Evolutionary conservation across 2,888 invertebrate species (phyloP).

Genomic region (Meteorus colon): DNA sequence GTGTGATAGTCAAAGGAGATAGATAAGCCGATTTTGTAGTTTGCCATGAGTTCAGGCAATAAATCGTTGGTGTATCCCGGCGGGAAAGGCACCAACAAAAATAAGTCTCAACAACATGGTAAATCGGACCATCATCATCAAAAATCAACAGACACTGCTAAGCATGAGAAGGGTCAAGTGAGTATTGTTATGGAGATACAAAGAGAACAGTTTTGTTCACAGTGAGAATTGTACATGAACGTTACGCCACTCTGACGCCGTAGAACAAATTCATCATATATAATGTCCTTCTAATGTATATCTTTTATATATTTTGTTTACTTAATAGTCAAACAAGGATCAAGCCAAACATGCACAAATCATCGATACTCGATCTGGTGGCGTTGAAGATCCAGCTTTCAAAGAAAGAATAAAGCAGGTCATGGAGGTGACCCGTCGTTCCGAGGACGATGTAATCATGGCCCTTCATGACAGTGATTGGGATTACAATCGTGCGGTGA

Average conservation of each 20-base stretch:
- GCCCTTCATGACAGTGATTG: conserved; percentile 95
- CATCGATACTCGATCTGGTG: conserved; percentile 81
- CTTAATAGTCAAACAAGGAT: conserved; percentile 83
- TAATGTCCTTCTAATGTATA: neutral
- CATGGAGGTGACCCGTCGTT: conserved; percentile 92
- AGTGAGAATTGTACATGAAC: neutral
- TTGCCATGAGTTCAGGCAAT: conserved; percentile 71
- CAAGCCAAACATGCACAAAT: conserved; percentile 90
- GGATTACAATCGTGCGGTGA: conserved; percentile 88
- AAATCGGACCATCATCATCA: conserved; percentile 70
- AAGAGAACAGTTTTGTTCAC: neutral
- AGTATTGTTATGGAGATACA: conserved; percentile 22
- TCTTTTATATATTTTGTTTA: conserved; percentile 51
- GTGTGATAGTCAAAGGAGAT: conserved; percentile 75
- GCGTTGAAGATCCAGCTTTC: conserved; percentile 78
- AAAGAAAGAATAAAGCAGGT: conserved; percentile 85
- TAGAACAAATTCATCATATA: neutral
- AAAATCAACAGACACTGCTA: conserved; percentile 68
- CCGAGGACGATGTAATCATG: conserved; percentile 92
- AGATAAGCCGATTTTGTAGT: conserved; percentile 53
- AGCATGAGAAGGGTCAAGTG: conserved; percentile 70
- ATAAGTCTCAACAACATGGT: conserved; percentile 68
- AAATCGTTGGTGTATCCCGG: conserved; percentile 70
- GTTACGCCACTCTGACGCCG: neutral
- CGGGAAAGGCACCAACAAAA: conserved; percentile 66